Conservation (phyloP, 2,888 invertebrate species). For the Pelosia muscerda region DNA sequence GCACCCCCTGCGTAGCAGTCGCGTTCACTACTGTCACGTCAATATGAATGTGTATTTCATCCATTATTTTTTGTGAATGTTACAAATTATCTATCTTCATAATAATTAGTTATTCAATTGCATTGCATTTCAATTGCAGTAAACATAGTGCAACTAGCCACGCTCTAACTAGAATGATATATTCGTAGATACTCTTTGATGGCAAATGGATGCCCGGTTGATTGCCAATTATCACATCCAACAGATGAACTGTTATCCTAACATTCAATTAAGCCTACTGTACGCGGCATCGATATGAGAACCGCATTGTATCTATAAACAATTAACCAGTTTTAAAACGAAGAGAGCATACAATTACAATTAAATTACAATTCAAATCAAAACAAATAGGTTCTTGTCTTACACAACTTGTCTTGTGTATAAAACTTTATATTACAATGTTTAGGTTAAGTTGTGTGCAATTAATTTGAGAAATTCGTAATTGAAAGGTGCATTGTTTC, state of each 20-base stretch:
- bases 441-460: too few relatives aligned
- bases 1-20: too few relatives aligned
- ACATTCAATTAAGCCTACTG: constrained; percentile 49
- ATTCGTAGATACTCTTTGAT: constrained; percentile 19
- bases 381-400: constrained; percentile 2
- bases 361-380: background rate
- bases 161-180: background rate
- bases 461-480: background rate
- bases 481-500: background rate
- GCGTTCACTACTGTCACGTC: too few relatives aligned
- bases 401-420: background rate
- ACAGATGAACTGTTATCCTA: constrained; percentile 56
- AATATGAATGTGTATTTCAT: too few relatives aligned
- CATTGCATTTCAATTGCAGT: background rate
- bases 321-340: background rate
- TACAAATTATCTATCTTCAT: too few relatives aligned
- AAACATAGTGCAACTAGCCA: background rate
- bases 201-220: constrained; percentile 53
- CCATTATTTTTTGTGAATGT: too few relatives aligned
- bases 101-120: background rate
- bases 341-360: background rate
- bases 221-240: constrained; percentile 65
- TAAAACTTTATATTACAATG: constrained; percentile 1
- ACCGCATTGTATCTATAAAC: background rate
- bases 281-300: constrained; percentile 19